Evolutionary conservation across 1,140 invertebrate genomes (phyloP).

Genomic region (Mercenaria mercenaria): DNA sequence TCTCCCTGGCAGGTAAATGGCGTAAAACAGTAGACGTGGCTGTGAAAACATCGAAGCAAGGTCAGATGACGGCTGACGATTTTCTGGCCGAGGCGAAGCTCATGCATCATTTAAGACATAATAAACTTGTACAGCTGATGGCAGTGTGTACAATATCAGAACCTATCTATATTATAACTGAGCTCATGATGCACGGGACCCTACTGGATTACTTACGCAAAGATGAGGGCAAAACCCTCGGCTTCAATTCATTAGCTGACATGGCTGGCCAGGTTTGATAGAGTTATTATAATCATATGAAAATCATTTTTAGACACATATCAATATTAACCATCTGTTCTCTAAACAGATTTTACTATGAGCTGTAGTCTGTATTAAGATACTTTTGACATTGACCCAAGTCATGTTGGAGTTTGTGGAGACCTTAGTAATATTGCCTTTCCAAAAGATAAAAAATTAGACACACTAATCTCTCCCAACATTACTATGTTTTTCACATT

Average conservation of each 20-base stretch:
- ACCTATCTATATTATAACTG: constrained; percentile 99
- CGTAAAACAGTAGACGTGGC: constrained; percentile 97
- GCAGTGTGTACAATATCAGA: constrained; percentile 99
- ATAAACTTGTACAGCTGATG: constrained; percentile 98
- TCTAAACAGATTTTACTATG: no score
- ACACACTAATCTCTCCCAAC: no score
- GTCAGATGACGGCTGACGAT: constrained; percentile 98
- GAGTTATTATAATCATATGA: no score
- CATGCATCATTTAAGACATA: constrained; percentile 98
- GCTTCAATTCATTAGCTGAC: constrained; percentile 95
- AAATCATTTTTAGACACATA: no score
- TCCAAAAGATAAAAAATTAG: no score
- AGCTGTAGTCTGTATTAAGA: no score
- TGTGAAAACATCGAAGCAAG: constrained; percentile 97
- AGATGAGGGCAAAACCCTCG: constrained; percentile 91
- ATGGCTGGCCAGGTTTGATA: constrained; percentile 96
- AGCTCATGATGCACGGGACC: constrained; percentile 99
- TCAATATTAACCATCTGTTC: no score
- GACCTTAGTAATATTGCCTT: no score
- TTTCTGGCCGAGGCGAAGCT: constrained; percentile 99
- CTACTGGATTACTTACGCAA: constrained; percentile 91
- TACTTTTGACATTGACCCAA: no score
- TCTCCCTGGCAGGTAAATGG: constrained; percentile 90
- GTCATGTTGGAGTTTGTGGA: no score
- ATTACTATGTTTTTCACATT: no score